Conservation (phyloP, 92 coral and sea anemone species). For the Zoanthus gigantus region DNA sequence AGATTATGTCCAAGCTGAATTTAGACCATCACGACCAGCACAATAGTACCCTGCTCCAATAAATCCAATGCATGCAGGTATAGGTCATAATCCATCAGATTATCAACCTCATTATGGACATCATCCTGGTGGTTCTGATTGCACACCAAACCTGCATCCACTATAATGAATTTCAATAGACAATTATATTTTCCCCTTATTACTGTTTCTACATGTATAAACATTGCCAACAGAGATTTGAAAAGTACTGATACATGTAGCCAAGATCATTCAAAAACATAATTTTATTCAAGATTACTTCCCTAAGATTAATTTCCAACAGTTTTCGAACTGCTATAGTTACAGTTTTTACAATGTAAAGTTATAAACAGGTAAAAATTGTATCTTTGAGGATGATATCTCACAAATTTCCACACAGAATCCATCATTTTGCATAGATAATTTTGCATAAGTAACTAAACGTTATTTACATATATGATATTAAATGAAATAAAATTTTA, state of each 20-base stretch:
- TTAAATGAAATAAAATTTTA: too few relatives aligned
- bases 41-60: conserved; percentile 35
- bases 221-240: conserved; percentile 42
- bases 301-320: not conserved
- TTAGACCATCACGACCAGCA: conserved; percentile 35
- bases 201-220: conserved; percentile 51
- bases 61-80: conserved; percentile 39
- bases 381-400: not conserved
- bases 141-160: conserved; percentile 2
- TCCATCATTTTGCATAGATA: not conserved
- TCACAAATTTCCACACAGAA: not conserved
- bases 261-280: not conserved
- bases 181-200: conserved; percentile 5
- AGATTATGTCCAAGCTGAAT: conserved; percentile 56
- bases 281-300: not conserved
- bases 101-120: conserved; percentile 11
- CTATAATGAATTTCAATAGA: not conserved
- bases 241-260: conserved; percentile 41
- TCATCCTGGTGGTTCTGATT: conserved; percentile 38
- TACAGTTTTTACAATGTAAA: not conserved
- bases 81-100: conserved; percentile 42
- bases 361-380: not conserved
- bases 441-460: not conserved
- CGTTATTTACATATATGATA: not conserved
- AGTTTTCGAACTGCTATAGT: not conserved